Evolutionary conservation across 2,888 invertebrate species (phyloP).

Genomic region (Agriopis leucophaearia): DNA sequence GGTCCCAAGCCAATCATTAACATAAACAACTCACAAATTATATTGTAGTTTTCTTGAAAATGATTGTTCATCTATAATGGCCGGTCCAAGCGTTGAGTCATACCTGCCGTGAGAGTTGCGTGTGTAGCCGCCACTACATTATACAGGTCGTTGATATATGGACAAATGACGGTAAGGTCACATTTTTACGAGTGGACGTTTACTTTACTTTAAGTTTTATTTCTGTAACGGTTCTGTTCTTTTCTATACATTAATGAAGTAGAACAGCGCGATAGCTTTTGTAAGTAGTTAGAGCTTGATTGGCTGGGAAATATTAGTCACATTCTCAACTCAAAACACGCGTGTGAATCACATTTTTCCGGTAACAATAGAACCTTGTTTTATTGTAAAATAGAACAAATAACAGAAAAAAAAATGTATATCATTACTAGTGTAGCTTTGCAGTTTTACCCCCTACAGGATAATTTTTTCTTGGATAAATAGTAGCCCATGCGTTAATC

Average conservation of each 20-base stretch:
- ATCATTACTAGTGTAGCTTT: too few species aligned
- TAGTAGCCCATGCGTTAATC: too few species aligned
- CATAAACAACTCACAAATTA: neutral
- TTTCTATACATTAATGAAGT: slow-evolving; percentile 8
- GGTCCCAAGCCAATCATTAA: too few species aligned
- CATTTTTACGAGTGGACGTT: slow-evolving; percentile 37
- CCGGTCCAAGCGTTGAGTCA: slow-evolving; percentile 51
- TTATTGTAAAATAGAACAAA: too few species aligned
- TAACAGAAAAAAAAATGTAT: too few species aligned
- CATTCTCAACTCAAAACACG: neutral
- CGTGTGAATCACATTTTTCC: neutral
- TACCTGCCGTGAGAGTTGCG: slow-evolving; percentile 46
- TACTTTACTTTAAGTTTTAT: slow-evolving; percentile 24
- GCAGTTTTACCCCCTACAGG: too few species aligned
- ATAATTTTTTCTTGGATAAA: too few species aligned
- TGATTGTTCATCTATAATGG: slow-evolving; percentile 40
- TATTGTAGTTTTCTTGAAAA: slow-evolving; percentile 15
- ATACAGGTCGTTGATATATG: slow-evolving; percentile 46
- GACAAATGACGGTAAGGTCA: slow-evolving; percentile 41
- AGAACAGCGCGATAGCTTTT: slow-evolving; percentile 2
- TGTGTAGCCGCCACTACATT: slow-evolving; percentile 43
- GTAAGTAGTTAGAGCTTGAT: slow-evolving; percentile 3
- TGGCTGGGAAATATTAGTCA: neutral
- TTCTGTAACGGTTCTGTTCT: slow-evolving; percentile 16
- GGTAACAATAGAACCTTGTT: neutral